Percentiles rank a stretch among this genome's conserved stretches.
Evolutionary conservation across 2,797 vertebrate genomes (phyloP).

Genomic region (Lithobates pipiens): DNA sequence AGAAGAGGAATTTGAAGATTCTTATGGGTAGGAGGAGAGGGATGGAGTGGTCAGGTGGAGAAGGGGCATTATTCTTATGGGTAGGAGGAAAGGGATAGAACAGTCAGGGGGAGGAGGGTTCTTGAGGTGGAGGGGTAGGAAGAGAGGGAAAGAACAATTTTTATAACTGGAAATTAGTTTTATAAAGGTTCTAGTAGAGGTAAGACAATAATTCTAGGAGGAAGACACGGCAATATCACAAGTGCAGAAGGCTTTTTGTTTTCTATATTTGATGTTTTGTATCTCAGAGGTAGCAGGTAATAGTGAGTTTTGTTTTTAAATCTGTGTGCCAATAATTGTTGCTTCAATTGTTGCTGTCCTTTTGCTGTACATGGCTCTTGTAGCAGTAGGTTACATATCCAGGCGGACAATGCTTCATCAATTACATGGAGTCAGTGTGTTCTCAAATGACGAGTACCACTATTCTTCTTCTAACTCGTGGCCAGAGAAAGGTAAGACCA

Average conservation of each 20-base stretch:
- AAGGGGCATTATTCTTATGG: neutral
- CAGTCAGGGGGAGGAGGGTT: too few species aligned
- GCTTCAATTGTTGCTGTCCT: conserved; percentile 68
- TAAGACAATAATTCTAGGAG: too few species aligned
- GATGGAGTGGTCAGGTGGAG: neutral
- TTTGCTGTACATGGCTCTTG: conserved; percentile 63
- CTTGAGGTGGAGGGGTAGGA: too few species aligned
- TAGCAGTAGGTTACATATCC: conserved; percentile 83
- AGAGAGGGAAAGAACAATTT: too few species aligned
- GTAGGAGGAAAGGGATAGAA: neutral
- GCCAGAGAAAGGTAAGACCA: conserved; percentile 85
- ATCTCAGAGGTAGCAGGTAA: neutral
- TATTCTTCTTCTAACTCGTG: conserved; percentile 74
- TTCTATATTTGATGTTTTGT: neutral
- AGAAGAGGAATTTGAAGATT: too few species aligned
- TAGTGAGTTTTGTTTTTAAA: conserved; percentile 22
- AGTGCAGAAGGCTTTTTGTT: too few species aligned
- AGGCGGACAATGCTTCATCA: conserved; percentile 90
- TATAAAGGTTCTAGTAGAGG: too few species aligned
- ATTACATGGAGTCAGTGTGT: conserved; percentile 87
- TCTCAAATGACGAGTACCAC: conserved; percentile 85
- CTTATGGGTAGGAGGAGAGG: too few species aligned
- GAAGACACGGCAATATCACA: too few species aligned
- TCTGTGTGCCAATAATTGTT: conserved; percentile 53
- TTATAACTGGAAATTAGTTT: too few species aligned